phyloP scores from a whole-genome alignment of 2,113 vertebrate genomes.

The Triplophysa siluroides region DNA sequence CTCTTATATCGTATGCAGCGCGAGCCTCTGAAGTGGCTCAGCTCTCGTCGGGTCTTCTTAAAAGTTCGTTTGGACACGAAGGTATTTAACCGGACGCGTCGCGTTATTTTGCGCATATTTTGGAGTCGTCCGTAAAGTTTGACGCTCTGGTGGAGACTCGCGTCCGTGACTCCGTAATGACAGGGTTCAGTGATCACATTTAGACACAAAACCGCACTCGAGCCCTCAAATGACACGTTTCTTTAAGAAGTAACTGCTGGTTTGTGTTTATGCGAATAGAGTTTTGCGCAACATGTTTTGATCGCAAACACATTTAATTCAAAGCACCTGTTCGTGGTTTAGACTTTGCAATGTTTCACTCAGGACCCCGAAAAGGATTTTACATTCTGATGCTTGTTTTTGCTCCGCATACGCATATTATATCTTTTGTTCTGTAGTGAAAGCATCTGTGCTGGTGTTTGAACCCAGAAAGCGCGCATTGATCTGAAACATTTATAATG shows the following conservation, averaged over 20 bases:
- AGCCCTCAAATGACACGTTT: conserved; percentile 3
- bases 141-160: not conserved
- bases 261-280: too few species aligned
- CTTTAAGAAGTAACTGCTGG: conserved; percentile 4
- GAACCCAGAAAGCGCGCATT: too few species aligned
- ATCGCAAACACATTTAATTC: not conserved
- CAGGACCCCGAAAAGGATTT: too few species aligned
- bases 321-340: conserved; percentile 13
- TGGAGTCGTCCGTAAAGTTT: conserved; percentile 19
- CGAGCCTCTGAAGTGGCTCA: not conserved
- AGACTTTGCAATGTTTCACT: not conserved
- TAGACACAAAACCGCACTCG: conserved; percentile 40
- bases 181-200: conserved; percentile 29
- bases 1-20: not conserved
- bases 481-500: too few species aligned
- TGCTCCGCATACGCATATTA: too few species aligned
- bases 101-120: not conserved
- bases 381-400: too few species aligned
- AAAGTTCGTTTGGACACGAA: not conserved
- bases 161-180: conserved; percentile 1
- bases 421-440: not conserved
- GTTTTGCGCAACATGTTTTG: not conserved
- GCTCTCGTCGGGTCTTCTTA: not conserved
- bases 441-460: not conserved
- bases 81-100: not conserved